A percentile compares a stretch with the other conserved stretches of the same genome.
Evolutionary conservation across 2,113 vertebrate species (phyloP).

Genomic region (Columba janthina): DNA sequence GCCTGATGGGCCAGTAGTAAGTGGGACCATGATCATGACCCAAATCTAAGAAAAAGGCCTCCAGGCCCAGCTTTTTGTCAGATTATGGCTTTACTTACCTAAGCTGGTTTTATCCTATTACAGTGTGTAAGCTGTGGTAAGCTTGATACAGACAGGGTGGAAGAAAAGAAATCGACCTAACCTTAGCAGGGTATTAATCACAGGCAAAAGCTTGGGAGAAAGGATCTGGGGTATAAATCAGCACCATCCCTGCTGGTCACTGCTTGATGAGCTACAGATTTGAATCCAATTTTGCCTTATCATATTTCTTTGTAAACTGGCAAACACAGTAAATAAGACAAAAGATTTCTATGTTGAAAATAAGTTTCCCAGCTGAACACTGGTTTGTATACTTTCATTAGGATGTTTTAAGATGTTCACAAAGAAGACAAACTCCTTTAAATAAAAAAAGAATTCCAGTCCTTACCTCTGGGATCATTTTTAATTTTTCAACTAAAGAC

Average conservation of each 20-base stretch:
- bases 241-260: background rate
- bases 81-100: conserved; percentile 57
- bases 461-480: background rate
- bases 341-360: background rate
- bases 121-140: conserved; percentile 51
- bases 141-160: conserved; percentile 35
- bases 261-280: background rate
- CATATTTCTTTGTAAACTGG: background rate
- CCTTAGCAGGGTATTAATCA: conserved; percentile 48
- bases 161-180: conserved; percentile 44
- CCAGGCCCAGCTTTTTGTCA: conserved; percentile 50
- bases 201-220: background rate
- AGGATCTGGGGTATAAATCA: background rate
- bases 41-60: conserved; percentile 63
- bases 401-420: background rate
- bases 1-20: conserved; percentile 17
- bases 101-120: conserved; percentile 65
- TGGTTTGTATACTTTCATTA: background rate
- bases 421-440: background rate
- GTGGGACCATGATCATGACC: conserved; percentile 31
- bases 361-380: background rate
- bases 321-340: background rate
- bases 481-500: background rate
- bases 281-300: background rate
- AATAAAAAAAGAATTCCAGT: background rate